Base-by-base conservation (phyloP, 1,140 invertebrate species). In the Dufourea novaeangliae region DNA sequence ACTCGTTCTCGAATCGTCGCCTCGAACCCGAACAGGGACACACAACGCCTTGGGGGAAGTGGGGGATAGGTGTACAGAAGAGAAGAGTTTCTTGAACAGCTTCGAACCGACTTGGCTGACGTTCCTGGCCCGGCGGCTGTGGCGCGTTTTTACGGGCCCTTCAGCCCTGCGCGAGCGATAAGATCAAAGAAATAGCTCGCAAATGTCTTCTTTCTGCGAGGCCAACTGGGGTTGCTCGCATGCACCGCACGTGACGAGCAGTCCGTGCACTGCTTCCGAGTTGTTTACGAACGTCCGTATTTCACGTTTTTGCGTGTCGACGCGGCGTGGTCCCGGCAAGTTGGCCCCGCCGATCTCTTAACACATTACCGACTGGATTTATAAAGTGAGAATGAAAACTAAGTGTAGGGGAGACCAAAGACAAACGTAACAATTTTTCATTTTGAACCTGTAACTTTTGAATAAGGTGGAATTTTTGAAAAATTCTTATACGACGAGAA, bases 131-230 rank as follows among this genome's bases (percentile, higher is more conserved):
- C 20, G 3, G n/a, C n/a, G 25, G n/a, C n/a, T n/a, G n/a, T n/a
- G n/a, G 41, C 14, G 37, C 41, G 59, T 64, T 52, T 63, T 64
- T 73, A 37, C 61, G 32, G 17, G 22, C 6, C 20, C 44, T 52
- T 29, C 70, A 37, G 2, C n/a, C 61, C 6, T n/a, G n/a, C n/a
- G n/a, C n/a, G 5, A 17, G 29, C 44, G 70, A 73, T 64, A 54
- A 64, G 59, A 64, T 73, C 70, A 73, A 73, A 73, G 70, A 52
- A 73, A 73, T 54, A 39, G 70, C 61, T 39, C 44, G 70, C 70
- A 29, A 73, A 64, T 63, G 70, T 64, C 70, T 64, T 73, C 70
- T 73, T 73, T 73, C 32, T 64, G 44, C 32, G 29, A n/a, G 25
- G 27, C 37, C 32, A 14, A 50, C 44, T 4, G 17, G 27, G 27